Evolutionary conservation across 2,888 invertebrate species (phyloP), one percentile per base, ranked within the genome.

Genomic region (Pseudococcus viburni): DNA sequence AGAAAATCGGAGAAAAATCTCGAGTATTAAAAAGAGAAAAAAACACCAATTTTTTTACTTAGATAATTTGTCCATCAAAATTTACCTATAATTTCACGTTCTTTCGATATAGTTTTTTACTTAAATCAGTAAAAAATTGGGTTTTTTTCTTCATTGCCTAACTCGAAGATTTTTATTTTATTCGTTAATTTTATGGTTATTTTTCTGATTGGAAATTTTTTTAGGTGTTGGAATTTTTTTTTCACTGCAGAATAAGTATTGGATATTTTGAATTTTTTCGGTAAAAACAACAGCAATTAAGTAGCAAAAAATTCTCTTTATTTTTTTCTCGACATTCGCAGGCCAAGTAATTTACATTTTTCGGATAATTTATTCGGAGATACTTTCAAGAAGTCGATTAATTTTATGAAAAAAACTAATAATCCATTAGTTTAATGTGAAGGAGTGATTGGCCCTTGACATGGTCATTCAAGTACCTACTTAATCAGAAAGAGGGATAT

Each of bases 311-410:
- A 55, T 55, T 55, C 11, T 5, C 17, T n/a, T n/a, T 55, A 4
- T n/a, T n/a, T 55, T 51, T 51, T 51, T 55, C 5, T 55, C 55
- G n/a, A 55, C 6, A 8, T n/a, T 55, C 55, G n/a, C 5, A 55
- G 55, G 55, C 55, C n/a, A 55, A n/a, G 6, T n/a, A 55, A 55
- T 55, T 55, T 55, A n/a, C 55, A 55, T 55, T 55, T 55, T 55
- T n/a, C 26, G 26, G 0, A 55, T 55, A n/a, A n/a, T n/a, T 55
- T n/a, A 55, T 55, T 55, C 55, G 55, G 5, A 12, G n/a, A n/a
- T 51, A 15, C 15, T 51, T 51, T 51, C 0, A 2, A 12, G 15
- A 51, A 51, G 48, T 51, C 12, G 46, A 46, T 46, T 12, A 46
- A 46, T 51, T 51, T 48, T 8, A 11, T 51, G 15, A 51, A 51